These are phyloP conservation scores for Rhopalosiphum padi DNA, from an alignment of 1,140 invertebrate genomes.

Conservation along the genomic window DNA sequence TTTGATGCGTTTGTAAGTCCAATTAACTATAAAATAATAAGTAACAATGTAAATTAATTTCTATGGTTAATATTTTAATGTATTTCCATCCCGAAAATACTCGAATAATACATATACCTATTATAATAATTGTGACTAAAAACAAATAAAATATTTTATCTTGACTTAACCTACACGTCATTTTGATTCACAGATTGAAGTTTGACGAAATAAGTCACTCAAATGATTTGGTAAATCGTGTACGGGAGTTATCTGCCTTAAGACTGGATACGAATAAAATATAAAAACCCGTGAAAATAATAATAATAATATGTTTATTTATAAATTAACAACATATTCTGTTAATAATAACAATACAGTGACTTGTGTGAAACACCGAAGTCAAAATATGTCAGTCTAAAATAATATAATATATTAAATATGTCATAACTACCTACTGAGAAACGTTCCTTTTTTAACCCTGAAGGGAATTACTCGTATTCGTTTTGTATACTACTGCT, in stretches of 20 bases:
- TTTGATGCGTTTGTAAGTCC: neutral
- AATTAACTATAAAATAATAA: neutral
- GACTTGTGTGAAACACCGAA: neutral
- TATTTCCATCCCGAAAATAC: neutral
- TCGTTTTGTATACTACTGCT: neutral
- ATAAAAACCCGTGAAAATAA: neutral
- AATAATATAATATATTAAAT: neutral
- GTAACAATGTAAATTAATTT: neutral
- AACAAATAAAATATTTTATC: neutral
- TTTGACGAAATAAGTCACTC: neutral
- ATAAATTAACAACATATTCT: neutral
- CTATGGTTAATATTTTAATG: neutral
- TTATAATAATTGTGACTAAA: neutral
- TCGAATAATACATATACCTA: neutral
- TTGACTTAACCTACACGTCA: neutral
- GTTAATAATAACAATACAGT: no score
- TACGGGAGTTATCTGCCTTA: neutral
- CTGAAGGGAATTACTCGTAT: slow-evolving; percentile 25
- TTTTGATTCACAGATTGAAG: neutral
- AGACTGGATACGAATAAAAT: neutral
- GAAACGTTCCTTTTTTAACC: slow-evolving; percentile 22
- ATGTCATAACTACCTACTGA: neutral
- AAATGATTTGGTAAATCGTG: neutral
- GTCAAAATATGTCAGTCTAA: neutral
- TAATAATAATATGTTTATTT: neutral